Evolutionary conservation across 2,888 invertebrate genomes (phyloP).

Genomic region (Lamellibrachia columna): DNA sequence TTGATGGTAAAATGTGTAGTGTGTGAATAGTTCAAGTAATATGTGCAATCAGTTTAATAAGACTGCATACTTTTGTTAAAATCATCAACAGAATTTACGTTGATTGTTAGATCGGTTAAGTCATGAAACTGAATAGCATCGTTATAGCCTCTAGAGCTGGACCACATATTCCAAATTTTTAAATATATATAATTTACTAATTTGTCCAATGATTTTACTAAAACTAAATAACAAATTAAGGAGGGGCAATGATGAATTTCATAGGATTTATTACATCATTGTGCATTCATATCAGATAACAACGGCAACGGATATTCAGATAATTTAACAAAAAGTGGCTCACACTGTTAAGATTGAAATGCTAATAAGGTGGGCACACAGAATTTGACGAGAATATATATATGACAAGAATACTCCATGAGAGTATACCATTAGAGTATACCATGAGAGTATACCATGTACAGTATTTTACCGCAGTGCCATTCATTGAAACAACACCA

Average conservation of each 20-base stretch:
- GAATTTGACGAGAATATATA: neutral
- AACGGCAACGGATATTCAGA: neutral
- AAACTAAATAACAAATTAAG: no score
- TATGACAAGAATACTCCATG: neutral
- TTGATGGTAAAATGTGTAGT: no score
- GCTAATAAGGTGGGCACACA: neutral
- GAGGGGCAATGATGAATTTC: neutral
- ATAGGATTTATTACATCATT: neutral
- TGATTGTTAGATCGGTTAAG: no score
- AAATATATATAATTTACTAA: no score
- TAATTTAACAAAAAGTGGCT: neutral
- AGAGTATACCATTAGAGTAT: neutral
- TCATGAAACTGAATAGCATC: no score
- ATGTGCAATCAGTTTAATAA: no score
- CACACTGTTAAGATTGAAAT: neutral
- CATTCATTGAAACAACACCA: neutral
- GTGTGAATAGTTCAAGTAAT: no score
- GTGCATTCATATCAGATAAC: constrained; percentile 3
- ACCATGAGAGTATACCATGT: neutral
- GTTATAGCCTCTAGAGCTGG: no score
- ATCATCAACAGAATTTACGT: no score
- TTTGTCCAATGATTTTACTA: no score
- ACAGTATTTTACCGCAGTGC: neutral
- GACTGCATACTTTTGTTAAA: no score
- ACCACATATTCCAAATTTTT: no score